Evolutionary conservation across 2,888 invertebrate species (phyloP).

Genomic region (Aproaerema taeniolella): DNA sequence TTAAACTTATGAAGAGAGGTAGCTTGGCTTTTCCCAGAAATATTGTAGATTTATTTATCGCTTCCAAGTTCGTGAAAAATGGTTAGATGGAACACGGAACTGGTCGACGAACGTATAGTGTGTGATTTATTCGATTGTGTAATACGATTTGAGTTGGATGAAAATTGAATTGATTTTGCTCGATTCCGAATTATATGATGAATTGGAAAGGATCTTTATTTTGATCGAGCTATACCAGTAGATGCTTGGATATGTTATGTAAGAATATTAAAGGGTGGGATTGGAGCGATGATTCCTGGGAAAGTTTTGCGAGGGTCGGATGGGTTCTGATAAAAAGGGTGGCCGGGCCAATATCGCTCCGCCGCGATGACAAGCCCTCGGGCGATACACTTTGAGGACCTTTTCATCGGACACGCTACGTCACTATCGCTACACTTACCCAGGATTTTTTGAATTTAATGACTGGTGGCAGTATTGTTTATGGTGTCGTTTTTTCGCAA

Average conservation of each 20-base stretch:
- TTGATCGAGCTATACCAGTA: conserved; percentile 27
- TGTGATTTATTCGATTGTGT: conserved; percentile 25
- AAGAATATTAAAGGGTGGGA: conserved; percentile 46
- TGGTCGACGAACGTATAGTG: conserved; percentile 25
- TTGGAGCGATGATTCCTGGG: conserved; percentile 53
- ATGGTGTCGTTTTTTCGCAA: no score
- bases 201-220: conserved; percentile 2
- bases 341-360: conserved; percentile 42
- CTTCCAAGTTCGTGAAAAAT: conserved; percentile 32
- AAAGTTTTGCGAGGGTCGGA: conserved; percentile 56
- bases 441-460: no score
- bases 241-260: conserved; percentile 36
- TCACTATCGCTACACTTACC: conserved; percentile 13
- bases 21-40: conserved; percentile 21
- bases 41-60: conserved; percentile 31
- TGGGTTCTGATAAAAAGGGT: conserved; percentile 61
- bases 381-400: conserved; percentile 23
- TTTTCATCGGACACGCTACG: conserved; percentile 17
- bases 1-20: conserved; percentile 18
- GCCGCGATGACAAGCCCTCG: conserved; percentile 13
- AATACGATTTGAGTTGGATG: conserved; percentile 23
- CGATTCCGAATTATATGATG: not conserved
- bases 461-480: no score
- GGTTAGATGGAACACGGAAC: conserved; percentile 22
- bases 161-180: conserved; percentile 21